phyloP scores from a whole-genome alignment of 2,113 vertebrate species.

The Channa maculata region DNA sequence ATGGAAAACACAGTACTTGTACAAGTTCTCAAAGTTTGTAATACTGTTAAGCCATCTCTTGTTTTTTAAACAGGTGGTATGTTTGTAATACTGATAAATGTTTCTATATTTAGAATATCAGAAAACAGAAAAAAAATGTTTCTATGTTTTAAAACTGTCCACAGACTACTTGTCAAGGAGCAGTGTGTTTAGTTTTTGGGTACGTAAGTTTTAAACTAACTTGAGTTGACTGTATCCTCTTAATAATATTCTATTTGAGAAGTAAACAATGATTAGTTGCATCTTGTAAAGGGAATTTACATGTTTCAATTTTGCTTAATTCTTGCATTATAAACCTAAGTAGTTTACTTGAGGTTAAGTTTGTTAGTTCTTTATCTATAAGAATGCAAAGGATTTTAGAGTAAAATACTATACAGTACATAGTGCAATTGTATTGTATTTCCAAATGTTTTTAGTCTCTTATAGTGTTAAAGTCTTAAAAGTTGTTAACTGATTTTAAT shows the following conservation, averaged over 20 bases:
- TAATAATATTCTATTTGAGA: slow-evolving; percentile 78
- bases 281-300: slow-evolving; percentile 83
- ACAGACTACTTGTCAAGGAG: slow-evolving; percentile 71
- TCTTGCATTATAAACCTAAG: slow-evolving; percentile 80
- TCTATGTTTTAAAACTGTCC: slow-evolving; percentile 81
- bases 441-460: slow-evolving; percentile 80
- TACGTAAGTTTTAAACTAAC: slow-evolving; percentile 74
- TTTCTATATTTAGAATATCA: slow-evolving; percentile 86
- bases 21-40: slow-evolving; percentile 87
- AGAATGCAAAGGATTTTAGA: slow-evolving; percentile 83
- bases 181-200: slow-evolving; percentile 76
- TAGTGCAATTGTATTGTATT: slow-evolving; percentile 81
- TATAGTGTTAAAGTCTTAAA: slow-evolving; percentile 65
- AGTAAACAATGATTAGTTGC: slow-evolving; percentile 83
- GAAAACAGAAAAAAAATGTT: slow-evolving; percentile 66
- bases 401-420: slow-evolving; percentile 79
- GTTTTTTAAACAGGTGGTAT: slow-evolving; percentile 86
- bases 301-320: slow-evolving; percentile 81
- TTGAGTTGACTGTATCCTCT: slow-evolving; percentile 77
- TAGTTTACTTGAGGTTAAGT: slow-evolving; percentile 85
- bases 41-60: slow-evolving; percentile 83
- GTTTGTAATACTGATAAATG: slow-evolving; percentile 86
- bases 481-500: slow-evolving; percentile 77
- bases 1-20: slow-evolving; percentile 81
- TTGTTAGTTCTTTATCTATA: slow-evolving; percentile 85